Base-by-base conservation (phyloP, 2,113 vertebrate species). In the Ceuthmochares aereus region DNA sequence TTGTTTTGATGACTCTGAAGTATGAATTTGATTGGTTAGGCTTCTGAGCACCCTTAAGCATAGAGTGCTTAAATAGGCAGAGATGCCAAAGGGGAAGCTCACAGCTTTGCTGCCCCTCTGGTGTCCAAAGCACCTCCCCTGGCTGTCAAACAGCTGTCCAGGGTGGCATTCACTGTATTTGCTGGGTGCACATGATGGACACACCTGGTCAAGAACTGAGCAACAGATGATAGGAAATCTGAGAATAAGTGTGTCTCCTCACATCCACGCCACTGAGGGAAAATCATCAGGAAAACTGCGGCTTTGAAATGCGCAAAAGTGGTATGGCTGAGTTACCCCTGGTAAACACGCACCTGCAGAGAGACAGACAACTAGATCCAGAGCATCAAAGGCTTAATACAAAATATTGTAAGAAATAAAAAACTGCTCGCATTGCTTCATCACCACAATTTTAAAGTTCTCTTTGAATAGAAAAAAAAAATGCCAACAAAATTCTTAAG, bases 1-100 rank as follows among this genome's bases (percentile, higher is more conserved):
- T 89, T 82, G 21, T 87, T 96, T 64, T 91, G 58, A 84, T 60
- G 56, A 70, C 32, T 83, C 45, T 37, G 42, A 92, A 78, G 30
- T 68, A 67, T 25, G 30, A 93, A 74, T 32, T 74, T 36, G 51
- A 84, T 87, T 43, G 16, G 36, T 51, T 66, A 85, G 70, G 36
- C 17, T 72, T 77, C 54, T 36, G 30, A 80, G 32, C 14, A 55
- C 20, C 36, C 40, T 77, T 69, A 87, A 70, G 37, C 29, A 63
- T 4, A 66, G 22, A 14, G 7, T 69, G 23, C 14, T 63, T 67
- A 73, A 83, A 69, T 13, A 79, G 51, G 26, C 0, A 0, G 42
- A 85, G 84, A 79, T 73, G 45, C 36, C 54, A 82, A 63, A 56
- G 36, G 43, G 72, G 36, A 73, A 8, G 22, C 22, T 74, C 23